Conservation (phyloP, 2,113 vertebrate species). For the Equus przewalskii region DNA sequence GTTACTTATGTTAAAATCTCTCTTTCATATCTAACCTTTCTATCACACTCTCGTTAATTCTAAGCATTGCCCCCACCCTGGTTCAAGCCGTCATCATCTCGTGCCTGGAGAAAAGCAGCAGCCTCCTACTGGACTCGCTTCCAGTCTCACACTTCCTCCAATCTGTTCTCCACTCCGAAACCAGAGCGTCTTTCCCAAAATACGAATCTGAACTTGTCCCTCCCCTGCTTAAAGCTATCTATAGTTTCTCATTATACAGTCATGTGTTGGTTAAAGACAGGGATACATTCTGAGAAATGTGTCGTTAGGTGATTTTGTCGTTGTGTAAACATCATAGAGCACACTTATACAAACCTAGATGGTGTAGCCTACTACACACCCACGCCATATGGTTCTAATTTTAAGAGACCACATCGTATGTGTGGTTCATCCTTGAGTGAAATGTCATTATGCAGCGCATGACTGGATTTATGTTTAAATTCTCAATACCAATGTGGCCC, state of each 20-base stretch:
- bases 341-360: too few species aligned
- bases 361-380: too few species aligned
- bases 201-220: background rate
- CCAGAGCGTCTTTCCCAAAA: background rate
- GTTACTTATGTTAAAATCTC: background rate
- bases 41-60: background rate
- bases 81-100: background rate
- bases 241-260: background rate
- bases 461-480: background rate
- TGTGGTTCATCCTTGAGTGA: too few species aligned
- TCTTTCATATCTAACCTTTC: background rate
- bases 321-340: too few species aligned
- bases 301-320: too few species aligned
- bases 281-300: too few species aligned
- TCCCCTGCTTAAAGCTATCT: background rate
- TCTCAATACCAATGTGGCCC: background rate
- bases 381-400: too few species aligned
- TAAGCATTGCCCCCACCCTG: background rate
- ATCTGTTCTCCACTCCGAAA: slow-evolving; percentile 17
- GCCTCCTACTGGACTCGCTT: background rate
- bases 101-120: background rate
- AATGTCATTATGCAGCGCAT: too few species aligned
- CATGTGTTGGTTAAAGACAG: too few species aligned
- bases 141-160: background rate
- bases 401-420: too few species aligned